Evolutionary conservation across 2,888 invertebrate species (phyloP), one percentile per base, ranked within the genome.

Genomic region (Globia sparganii): DNA sequence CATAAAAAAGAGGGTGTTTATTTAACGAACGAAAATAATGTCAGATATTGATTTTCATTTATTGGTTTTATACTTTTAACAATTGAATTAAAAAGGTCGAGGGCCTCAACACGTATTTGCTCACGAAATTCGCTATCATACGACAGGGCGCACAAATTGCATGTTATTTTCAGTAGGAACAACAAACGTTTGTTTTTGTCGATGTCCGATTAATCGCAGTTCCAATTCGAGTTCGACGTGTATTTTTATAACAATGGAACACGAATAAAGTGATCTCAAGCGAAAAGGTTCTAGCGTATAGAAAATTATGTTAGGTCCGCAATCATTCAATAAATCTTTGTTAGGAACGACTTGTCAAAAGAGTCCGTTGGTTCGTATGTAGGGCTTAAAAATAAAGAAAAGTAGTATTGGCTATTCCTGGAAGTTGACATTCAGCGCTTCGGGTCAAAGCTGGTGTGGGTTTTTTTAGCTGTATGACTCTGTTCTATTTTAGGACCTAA

Each of bases 171-270:
- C 65, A 28, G 37, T 75, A 34, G 61, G 69, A 67, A 75, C 34
- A 86, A 85, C 61, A 81, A 28, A 64, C 71, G 62, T 65, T 81
- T 86, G 81, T 86, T 86, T 87, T 86, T 62, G 28, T 53, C 58
- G 59, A 78, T 71, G 66, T 37, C 85, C 83, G 78, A 87, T 87
- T 86, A 77, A 83, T 77, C 53, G 77, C 25, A 69, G 68, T 65
- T 56, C 37, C 61, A 75, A 75, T 66, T 74, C 53, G 62, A 66
- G 58, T 65, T 77, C 59, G 1, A n/a, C 62, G 65, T 25, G 28
- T 75, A 58, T 74, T 83, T 72, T 78, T 67, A 75, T 65, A 73
- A 70, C 58, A 85, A 76, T 73, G 66, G 64, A 46, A 61, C 37
- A 58, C 56, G 56, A 58, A 72, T 72, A 40, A 46, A 46, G 4